A percentile compares a stretch with the other conserved stretches of the same genome.
Conservation (phyloP, 1,140 invertebrate species). For the Matsumurasca onukii region DNA sequence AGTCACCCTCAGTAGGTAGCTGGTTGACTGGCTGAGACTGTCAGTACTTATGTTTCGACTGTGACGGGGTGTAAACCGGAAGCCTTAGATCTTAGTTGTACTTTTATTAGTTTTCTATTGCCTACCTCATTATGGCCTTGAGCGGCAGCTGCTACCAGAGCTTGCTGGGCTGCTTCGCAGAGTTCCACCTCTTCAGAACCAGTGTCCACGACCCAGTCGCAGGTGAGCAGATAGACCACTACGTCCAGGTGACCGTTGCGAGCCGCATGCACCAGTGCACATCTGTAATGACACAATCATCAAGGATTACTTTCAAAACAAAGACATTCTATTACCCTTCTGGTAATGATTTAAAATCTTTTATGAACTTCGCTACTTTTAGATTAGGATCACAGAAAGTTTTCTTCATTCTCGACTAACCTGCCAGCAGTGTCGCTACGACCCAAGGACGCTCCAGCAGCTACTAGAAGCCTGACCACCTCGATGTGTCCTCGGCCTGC, state of each 20-base stretch:
- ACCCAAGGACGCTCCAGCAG: conserved; percentile 70
- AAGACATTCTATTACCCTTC: too few species aligned
- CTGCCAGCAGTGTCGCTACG: conserved; percentile 81
- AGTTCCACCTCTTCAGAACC: conserved; percentile 50
- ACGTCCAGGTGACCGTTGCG: conserved; percentile 80
- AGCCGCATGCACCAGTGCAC: conserved; percentile 87
- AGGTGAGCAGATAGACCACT: conserved; percentile 81
- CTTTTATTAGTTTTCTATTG: too few species aligned
- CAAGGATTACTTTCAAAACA: too few species aligned
- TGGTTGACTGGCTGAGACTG: too few species aligned
- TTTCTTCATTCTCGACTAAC: conserved; percentile 29
- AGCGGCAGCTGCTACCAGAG: conserved; percentile 83
- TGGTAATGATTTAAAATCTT: too few species aligned
- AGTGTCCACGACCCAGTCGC: conserved; percentile 63
- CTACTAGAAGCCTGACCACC: conserved; percentile 75
- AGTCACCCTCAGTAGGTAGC: too few species aligned
- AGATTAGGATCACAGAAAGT: neutral
- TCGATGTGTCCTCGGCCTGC: conserved; percentile 75
- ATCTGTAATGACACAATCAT: conserved; percentile 51
- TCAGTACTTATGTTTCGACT: too few species aligned
- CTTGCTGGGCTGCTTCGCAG: conserved; percentile 72
- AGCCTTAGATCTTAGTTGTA: too few species aligned
- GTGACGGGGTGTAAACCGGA: too few species aligned
- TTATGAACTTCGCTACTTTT: neutral
- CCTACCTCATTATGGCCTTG: conserved; percentile 77